Evolutionary conservation across 2,113 vertebrate species (phyloP).

Genomic region (Dasypus novemcinctus): DNA sequence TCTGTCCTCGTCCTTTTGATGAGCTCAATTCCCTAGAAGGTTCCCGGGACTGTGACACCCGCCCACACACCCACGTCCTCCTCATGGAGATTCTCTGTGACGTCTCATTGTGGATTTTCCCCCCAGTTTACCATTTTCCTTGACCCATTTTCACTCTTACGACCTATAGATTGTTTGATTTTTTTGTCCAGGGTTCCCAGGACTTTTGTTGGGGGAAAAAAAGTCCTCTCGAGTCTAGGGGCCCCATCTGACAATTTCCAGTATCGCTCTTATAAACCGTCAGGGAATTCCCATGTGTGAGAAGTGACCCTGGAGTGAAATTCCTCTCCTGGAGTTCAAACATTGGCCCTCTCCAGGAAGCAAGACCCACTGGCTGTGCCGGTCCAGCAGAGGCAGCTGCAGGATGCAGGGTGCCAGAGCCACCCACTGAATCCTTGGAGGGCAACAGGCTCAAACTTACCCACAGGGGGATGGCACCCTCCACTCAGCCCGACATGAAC

Average conservation of each 20-base stretch:
- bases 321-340: neutral
- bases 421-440: neutral
- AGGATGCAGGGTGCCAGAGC: neutral
- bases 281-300: neutral
- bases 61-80: neutral
- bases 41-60: neutral
- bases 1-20: neutral
- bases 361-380: neutral
- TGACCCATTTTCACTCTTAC: neutral
- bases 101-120: neutral
- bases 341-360: too few relatives aligned
- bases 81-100: neutral
- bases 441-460: too few relatives aligned
- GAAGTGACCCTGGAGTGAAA: neutral
- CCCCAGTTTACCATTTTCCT: neutral
- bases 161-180: neutral
- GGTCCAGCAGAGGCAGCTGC: neutral
- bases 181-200: neutral
- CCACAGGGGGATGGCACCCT: fast-evolving
- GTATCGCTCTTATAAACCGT: neutral
- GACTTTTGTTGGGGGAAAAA: neutral
- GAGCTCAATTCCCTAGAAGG: neutral
- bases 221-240: neutral
- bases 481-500: neutral
- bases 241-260: neutral